These are phyloP conservation scores for Trachythela sp. DNA, from an alignment of 64 coral and sea anemone genomes.

Conservation along the genomic window DNA sequence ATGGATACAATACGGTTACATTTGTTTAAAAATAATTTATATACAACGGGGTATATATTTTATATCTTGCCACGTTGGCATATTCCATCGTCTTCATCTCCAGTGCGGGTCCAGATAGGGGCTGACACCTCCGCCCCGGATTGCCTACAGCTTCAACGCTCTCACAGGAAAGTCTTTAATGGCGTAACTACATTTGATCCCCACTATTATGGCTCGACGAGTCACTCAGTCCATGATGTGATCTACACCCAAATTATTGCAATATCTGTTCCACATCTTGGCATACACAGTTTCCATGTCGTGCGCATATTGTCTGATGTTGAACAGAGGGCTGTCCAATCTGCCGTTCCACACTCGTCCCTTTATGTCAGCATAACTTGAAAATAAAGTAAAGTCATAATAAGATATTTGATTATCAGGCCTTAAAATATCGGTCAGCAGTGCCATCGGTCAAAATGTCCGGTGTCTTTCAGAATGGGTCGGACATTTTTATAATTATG, in stretches of 20 bases:
- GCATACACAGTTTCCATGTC: slow-evolving; percentile 64
- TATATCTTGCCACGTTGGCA: not conserved
- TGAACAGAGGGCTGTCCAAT: slow-evolving; percentile 73
- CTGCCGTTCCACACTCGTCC: slow-evolving; percentile 78
- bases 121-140: too few relatives aligned
- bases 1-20: not conserved
- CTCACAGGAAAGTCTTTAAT: too few relatives aligned
- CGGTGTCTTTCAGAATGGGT: too few relatives aligned
- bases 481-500: too few relatives aligned
- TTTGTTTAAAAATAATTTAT: not conserved
- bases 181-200: too few relatives aligned
- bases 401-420: not conserved
- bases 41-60: not conserved
- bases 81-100: too few relatives aligned
- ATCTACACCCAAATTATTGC: slow-evolving; percentile 23
- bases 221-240: slow-evolving; percentile 1
- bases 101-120: too few relatives aligned
- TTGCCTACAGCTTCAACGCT: too few relatives aligned
- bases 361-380: slow-evolving; percentile 59
- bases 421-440: too few relatives aligned
- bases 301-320: slow-evolving; percentile 80
- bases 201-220: too few relatives aligned
- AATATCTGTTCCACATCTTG: slow-evolving; percentile 77
- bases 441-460: too few relatives aligned
- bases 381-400: not conserved